Percentiles rank a stretch among this genome's conserved stretches.
These are phyloP conservation scores for Drosophila tripunctata DNA, from an alignment of 2,888 invertebrate species.

Conservation along the genomic window DNA sequence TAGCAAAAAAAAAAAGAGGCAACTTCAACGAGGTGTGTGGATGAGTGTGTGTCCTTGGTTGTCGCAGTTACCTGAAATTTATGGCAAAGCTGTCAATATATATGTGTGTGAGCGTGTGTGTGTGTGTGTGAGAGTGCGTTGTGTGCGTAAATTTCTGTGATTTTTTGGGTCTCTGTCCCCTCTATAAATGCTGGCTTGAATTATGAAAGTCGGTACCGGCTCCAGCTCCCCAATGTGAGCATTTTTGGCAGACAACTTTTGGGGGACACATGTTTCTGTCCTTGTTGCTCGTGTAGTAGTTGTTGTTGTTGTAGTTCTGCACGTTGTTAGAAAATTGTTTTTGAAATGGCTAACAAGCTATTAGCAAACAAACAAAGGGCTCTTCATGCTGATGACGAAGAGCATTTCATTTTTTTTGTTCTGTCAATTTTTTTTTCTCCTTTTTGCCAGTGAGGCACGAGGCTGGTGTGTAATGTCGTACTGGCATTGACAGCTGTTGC, in stretches of 20 bases:
- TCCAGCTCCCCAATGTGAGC: not conserved
- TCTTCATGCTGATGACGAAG: conserved; percentile 54
- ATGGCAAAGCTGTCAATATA: conserved; percentile 69
- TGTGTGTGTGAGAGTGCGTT: conserved; percentile 12
- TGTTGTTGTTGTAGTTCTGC: conserved; percentile 22
- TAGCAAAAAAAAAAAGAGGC: not conserved
- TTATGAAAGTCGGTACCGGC: conserved; percentile 47
- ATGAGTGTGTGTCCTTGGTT: conserved; percentile 19
- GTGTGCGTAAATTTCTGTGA: conserved; percentile 16
- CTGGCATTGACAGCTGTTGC: conserved; percentile 49
- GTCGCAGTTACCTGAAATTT: conserved; percentile 66
- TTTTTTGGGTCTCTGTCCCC: not conserved
- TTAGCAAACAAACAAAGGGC: conserved; percentile 75
- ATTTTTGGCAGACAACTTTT: conserved; percentile 35
- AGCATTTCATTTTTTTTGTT: conserved; percentile 3
- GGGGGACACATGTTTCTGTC: conserved; percentile 48
- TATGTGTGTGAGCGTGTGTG: conserved; percentile 10
- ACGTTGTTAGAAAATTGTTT: conserved; percentile 68
- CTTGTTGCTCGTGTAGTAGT: conserved; percentile 38
- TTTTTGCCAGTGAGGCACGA: not conserved
- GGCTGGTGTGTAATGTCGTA: not conserved
- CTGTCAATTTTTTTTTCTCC: conserved; percentile 13
- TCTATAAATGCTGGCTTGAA: conserved; percentile 47
- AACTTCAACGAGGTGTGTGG: conserved; percentile 1
- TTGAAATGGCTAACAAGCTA: conserved; percentile 78